These are phyloP conservation scores for Chinchilla lanigera DNA, from an alignment of 2,113 vertebrate genomes.

Conservation along the genomic window DNA sequence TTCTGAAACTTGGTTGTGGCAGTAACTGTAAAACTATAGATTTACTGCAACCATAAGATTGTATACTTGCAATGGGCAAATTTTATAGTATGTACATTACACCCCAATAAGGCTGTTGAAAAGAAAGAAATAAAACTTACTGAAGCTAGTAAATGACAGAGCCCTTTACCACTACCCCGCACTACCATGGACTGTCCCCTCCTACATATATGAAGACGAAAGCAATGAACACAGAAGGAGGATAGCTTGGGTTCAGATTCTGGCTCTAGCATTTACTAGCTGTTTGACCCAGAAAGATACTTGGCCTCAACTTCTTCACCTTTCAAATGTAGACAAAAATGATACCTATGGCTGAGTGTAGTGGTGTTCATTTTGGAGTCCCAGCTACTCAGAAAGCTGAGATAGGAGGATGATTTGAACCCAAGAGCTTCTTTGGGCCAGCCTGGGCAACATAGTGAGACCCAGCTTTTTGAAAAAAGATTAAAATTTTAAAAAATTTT, in stretches of 20 bases:
- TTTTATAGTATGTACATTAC: not conserved
- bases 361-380: no score
- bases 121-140: not conserved
- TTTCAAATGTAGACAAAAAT: not conserved
- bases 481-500: not conserved
- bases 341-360: no score
- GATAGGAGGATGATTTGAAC: not conserved
- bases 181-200: rapidly evolving
- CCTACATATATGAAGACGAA: rapidly evolving
- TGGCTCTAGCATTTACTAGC: not conserved
- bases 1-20: not conserved
- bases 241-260: not conserved
- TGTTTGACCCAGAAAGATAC: not conserved
- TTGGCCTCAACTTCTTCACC: not conserved
- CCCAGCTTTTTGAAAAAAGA: not conserved
- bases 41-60: not conserved
- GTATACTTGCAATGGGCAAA: no score
- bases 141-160: not conserved
- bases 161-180: not conserved
- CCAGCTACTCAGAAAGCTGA: not conserved
- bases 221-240: no score
- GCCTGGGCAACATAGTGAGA: not conserved
- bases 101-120: not conserved
- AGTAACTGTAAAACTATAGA: not conserved
- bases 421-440: not conserved